Conservation (phyloP, 2,113 vertebrate genomes). For the Bujurquina vittata region DNA sequence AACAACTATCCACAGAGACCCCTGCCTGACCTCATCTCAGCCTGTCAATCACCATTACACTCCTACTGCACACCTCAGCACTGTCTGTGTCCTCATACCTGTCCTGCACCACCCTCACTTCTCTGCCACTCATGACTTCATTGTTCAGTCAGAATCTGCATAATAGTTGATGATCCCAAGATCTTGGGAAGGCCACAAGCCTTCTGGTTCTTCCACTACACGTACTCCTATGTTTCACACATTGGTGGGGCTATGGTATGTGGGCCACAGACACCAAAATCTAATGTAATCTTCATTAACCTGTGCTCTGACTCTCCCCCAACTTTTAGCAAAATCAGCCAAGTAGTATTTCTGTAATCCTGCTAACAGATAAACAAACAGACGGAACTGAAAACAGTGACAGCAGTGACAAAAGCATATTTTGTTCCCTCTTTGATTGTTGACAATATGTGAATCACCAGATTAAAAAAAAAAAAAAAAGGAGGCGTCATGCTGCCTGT, state of each 20-base stretch:
- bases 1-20: too few species aligned
- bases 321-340: not conserved
- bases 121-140: too few species aligned
- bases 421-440: not conserved
- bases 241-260: not conserved
- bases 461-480: slow-evolving; percentile 21
- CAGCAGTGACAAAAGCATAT: not conserved
- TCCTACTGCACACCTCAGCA: too few species aligned
- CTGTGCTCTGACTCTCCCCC: not conserved
- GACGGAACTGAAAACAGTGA: not conserved
- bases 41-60: too few species aligned
- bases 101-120: too few species aligned
- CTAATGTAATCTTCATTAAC: not conserved
- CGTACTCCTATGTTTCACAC: not conserved
- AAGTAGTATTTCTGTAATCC: not conserved
- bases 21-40: too few species aligned
- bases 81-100: too few species aligned
- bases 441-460: slow-evolving; percentile 19
- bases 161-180: too few species aligned
- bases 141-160: too few species aligned
- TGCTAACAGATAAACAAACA: not conserved
- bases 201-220: not conserved
- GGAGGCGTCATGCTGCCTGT: not conserved
- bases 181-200: too few species aligned
- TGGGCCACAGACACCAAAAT: not conserved